Base-by-base conservation (phyloP, 2,797 vertebrate genomes). In the Sebastolobus alascanus region DNA sequence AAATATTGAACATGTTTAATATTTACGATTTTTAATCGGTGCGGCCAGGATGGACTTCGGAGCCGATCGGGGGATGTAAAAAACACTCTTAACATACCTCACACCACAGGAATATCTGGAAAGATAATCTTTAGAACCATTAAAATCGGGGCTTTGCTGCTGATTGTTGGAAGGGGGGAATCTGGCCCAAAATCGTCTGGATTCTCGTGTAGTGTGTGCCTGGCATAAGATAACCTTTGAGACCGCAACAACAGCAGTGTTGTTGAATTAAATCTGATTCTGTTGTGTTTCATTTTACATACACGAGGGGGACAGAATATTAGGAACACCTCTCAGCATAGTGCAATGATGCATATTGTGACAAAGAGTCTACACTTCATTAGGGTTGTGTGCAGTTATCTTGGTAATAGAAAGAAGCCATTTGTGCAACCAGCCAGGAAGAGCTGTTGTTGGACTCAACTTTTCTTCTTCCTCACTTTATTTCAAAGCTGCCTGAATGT, bases 401-500 rank as follows among this genome's bases (percentile, higher is more conserved):
- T 52, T 16, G 4, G 38, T 64, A 54, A 63, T 67, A 58, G 29
- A 63, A 13, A 50, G 61, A 80, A 58, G 9, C 43, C 38, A 67
- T 59, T 35, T 67, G 22, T 59, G 27, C 59, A 78, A 3, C 54
- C 50, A 74, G 60, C 38, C 61, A 61, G 63, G 59, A 56, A 72
- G 72, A 72, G 74, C 18, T 68, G 12, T 65, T 75, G 31, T 43
- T 64, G 8, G 37, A 63, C 43, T 52, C 0, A 67, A 35, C 22
- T 54, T 54, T 43, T 46, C 8, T 63, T 59, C 38, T 68, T 59
- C 7, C 7, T 67, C 11, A 54, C 35, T 69, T 80, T 50, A 58
- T 80, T 65, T 75, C 9, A 61, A 75, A 81, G 61, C 59, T 3
- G 31, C 50, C 55, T 64, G n/a, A 68, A 59, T 65, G 20, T 75